Evolutionary conservation across 2,797 vertebrate genomes (phyloP).

Genomic region (Manis pentadactyla): DNA sequence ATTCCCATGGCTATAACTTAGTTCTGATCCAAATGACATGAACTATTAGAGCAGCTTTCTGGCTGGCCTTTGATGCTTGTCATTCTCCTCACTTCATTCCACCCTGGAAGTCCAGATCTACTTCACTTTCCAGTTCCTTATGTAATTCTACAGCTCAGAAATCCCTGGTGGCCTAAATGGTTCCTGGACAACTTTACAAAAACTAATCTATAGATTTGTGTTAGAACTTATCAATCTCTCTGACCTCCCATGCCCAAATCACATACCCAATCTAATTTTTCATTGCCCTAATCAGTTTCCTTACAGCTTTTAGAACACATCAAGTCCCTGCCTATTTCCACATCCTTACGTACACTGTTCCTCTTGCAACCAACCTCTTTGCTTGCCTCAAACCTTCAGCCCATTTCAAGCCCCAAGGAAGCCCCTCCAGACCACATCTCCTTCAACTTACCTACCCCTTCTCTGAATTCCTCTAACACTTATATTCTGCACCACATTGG

Average conservation of each 20-base stretch:
- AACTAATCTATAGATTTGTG: neutral
- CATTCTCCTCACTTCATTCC: neutral
- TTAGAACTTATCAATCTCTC: neutral
- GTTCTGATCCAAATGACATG: neutral
- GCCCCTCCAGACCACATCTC: neutral
- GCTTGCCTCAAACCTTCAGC: neutral
- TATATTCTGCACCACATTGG: neutral
- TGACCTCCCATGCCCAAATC: neutral
- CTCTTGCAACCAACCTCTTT: neutral
- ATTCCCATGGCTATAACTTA: accelerated
- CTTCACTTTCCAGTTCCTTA: neutral
- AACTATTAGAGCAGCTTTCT: neutral
- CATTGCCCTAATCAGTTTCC: neutral
- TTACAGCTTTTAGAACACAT: neutral
- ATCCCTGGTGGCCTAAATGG: neutral
- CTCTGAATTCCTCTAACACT: neutral
- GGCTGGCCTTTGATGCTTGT: neutral
- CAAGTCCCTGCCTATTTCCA: neutral
- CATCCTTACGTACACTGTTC: neutral
- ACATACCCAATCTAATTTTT: neutral
- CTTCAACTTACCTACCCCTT: neutral
- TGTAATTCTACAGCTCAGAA: neutral
- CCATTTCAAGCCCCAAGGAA: neutral
- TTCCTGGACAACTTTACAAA: neutral
- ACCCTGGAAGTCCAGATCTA: neutral